Base-by-base conservation (phyloP, 1,140 invertebrate genomes). In the Leptestheria dahalacensis region DNA sequence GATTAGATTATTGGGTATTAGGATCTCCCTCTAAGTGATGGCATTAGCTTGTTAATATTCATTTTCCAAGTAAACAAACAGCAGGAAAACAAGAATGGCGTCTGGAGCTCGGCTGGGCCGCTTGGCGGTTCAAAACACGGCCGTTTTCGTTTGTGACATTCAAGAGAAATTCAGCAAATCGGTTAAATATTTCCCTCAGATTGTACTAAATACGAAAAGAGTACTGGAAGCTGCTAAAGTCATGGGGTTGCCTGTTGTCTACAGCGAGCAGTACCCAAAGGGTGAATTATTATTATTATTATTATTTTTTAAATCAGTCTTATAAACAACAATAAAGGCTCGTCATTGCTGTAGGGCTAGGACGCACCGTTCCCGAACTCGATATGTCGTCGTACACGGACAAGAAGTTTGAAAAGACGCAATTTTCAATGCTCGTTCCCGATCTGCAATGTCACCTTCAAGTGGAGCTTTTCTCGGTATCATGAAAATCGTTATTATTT, bases 201-300 rank as follows among this genome's bases (percentile, higher is more conserved):
- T 83, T 53, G 71, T 79, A 9, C 64, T 70, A 23, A 77, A 78
- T 55, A 74, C 78, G 1, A 70, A 71, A 15, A 68, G 80, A 54
- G 62, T 84, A 57, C 64, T 82, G 29, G 65, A 74, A 62, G 72
- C 74, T 24, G 77, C 79, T 24, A 73, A 75, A 65, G 64, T 77
- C 20, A 67, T 84, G 26, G 72, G 82, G 3, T 73, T 83, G 60
- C 79, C 80, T 4, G 71, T 81, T n/a, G 61, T 84, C 51, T 78
- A 77, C 1, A 84, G 82, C 12, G 82, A 83, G 65, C 82, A 84
- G 64, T 81, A 83, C 68, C 81, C 81, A 0, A 80, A 82, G 77
- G 81, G 79, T 81, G 50, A 4, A 59, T 9, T 21, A 15, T 49
- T 2, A 11, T 2, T 21, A 24, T 18, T 18, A 53, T 2, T 21